Evolutionary conservation across 2,113 vertebrate species (phyloP).

Genomic region (Tringa solitaria): DNA sequence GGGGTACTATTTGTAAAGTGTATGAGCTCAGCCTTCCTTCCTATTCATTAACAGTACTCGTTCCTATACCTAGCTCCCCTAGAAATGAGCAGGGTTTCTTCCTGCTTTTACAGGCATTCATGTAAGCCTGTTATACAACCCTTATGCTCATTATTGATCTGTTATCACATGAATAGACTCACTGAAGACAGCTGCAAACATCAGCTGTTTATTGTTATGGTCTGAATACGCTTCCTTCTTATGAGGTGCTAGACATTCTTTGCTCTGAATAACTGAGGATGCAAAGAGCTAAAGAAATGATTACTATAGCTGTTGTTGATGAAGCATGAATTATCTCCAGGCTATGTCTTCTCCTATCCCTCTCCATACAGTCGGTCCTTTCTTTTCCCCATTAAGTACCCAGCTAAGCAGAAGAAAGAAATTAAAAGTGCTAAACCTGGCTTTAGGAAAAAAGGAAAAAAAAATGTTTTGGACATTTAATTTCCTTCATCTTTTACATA

Average conservation of each 20-base stretch:
- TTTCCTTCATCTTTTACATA: not conserved
- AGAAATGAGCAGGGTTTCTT: not conserved
- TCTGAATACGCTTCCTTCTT: not conserved
- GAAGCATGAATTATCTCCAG: not conserved
- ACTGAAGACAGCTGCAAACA: not conserved
- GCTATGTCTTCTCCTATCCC: not conserved
- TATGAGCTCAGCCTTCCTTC: not conserved
- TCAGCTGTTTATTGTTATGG: not conserved
- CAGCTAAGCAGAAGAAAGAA: not conserved
- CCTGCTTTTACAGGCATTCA: not conserved
- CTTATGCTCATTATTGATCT: not conserved
- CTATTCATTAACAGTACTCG: not conserved
- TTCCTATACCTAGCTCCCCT: not conserved
- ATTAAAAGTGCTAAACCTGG: not conserved
- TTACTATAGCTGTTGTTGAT: not conserved
- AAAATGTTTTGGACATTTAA: accelerated
- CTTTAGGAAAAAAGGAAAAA: not conserved
- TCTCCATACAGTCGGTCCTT: not conserved
- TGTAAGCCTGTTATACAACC: not conserved
- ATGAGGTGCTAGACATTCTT: not conserved
- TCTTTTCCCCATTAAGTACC: not conserved
- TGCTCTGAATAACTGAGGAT: not conserved
- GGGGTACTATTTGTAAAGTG: not conserved
- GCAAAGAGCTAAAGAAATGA: not conserved
- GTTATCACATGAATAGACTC: not conserved